Evolutionary conservation across 2,797 vertebrate species (phyloP).

Genomic region (Coregonus ussuriensis): DNA sequence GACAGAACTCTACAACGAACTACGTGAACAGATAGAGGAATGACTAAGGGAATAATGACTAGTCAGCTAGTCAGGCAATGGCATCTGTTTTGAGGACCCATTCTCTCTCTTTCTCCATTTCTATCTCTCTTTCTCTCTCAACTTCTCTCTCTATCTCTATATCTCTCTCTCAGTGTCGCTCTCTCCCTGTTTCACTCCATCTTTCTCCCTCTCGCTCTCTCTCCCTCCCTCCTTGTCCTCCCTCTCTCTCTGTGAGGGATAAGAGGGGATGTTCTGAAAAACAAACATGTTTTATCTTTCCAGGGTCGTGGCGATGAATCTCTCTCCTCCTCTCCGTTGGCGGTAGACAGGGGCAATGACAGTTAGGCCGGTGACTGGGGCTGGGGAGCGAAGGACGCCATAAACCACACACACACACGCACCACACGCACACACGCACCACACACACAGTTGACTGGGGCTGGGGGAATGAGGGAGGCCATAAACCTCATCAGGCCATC

Average conservation of each 20-base stretch:
- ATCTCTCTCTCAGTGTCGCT: not conserved
- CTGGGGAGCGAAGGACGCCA: not conserved
- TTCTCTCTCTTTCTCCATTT: not conserved
- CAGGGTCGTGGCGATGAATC: slow-evolving; percentile 38
- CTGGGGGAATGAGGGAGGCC: not conserved
- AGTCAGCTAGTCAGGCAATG: not conserved
- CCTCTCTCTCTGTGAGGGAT: slow-evolving; percentile 11
- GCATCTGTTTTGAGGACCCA: not conserved
- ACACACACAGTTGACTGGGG: slow-evolving; percentile 1
- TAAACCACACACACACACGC: slow-evolving; percentile 46
- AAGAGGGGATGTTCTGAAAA: slow-evolving; percentile 11
- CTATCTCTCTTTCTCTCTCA: not conserved
- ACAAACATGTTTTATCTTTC: slow-evolving; percentile 44
- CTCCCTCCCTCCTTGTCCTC: not conserved
- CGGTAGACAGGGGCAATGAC: slow-evolving; percentile 39
- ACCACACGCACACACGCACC: not conserved
- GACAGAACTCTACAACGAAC: not conserved
- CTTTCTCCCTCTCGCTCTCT: too few species aligned
- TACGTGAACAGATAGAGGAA: not conserved
- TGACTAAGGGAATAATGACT: not conserved
- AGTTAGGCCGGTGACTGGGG: slow-evolving; percentile 12
- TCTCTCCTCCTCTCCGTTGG: slow-evolving; percentile 16
- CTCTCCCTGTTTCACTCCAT: not conserved
- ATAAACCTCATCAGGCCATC: slow-evolving; percentile 55
- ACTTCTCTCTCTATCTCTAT: not conserved